phyloP scores from a whole-genome alignment of 2,113 vertebrate species.

The Ovibos moschatus region DNA sequence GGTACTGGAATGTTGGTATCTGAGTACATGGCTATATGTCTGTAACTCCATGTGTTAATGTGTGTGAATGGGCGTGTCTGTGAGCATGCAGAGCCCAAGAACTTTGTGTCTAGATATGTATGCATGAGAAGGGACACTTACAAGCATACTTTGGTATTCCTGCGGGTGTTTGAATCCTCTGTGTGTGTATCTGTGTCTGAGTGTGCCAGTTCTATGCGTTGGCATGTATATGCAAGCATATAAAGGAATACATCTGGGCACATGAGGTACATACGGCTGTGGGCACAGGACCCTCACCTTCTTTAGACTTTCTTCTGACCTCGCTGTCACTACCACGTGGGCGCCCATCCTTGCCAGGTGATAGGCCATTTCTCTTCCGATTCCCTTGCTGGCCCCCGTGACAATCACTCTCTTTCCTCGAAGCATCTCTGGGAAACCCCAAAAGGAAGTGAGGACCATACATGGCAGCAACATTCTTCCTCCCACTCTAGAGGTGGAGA shows the following conservation, averaged over 20 bases:
- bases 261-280: rapidly evolving
- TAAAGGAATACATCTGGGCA: rapidly evolving
- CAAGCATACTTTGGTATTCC: background rate
- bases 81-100: background rate
- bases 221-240: background rate
- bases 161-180: background rate
- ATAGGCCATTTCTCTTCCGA: slow-evolving; percentile 84
- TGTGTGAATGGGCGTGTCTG: background rate
- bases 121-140: background rate
- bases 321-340: slow-evolving; percentile 81
- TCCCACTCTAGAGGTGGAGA: background rate
- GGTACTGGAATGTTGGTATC: background rate
- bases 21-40: background rate
- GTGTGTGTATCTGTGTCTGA: background rate
- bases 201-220: background rate
- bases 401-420: slow-evolving; percentile 83
- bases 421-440: slow-evolving; percentile 80
- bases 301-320: slow-evolving; percentile 78
- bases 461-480: background rate
- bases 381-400: slow-evolving; percentile 84
- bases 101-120: background rate
- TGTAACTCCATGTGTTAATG: background rate
- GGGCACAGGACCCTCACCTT: slow-evolving; percentile 73
- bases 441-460: slow-evolving; percentile 34
- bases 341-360: slow-evolving; percentile 84